A percentile compares a stretch with the other conserved stretches of the same genome.
These are phyloP conservation scores for Gymnopithys bicolor DNA, from an alignment of 2,797 vertebrate species.

Conservation along the genomic window DNA sequence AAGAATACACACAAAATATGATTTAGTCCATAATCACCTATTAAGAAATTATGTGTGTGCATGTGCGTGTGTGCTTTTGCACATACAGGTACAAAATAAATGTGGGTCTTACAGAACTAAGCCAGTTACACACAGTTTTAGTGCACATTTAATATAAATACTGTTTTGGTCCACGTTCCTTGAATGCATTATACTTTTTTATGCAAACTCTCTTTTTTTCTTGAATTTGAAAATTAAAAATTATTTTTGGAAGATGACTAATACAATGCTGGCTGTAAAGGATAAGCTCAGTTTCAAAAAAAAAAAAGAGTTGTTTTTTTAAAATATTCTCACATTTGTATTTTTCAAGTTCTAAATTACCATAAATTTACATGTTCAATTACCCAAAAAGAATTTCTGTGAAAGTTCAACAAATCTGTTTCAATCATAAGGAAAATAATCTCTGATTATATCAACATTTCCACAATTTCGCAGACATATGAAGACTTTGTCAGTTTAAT, in stretches of 20 bases:
- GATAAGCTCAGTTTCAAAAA: not conserved
- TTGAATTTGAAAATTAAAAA: not conserved
- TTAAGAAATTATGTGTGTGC: fast-evolving
- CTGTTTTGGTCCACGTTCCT: not conserved
- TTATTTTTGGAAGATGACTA: not conserved
- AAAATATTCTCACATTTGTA: not conserved
- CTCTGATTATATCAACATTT: not conserved
- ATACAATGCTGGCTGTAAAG: not conserved
- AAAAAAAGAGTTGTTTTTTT: not conserved
- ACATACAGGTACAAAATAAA: not conserved
- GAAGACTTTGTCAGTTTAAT: not conserved
- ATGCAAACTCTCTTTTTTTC: not conserved
- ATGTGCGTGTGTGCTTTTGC: not conserved
- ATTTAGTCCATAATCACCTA: not conserved
- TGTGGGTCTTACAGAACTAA: not conserved
- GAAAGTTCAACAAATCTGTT: not conserved
- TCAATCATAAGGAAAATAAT: not conserved
- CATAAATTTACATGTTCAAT: not conserved
- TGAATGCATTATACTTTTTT: not conserved
- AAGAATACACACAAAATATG: not conserved
- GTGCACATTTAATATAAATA: not conserved
- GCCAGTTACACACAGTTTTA: not conserved
- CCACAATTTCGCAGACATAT: not conserved
- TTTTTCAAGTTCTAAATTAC: not conserved
- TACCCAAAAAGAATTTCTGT: not conserved